A percentile compares a stretch with the other conserved stretches of the same genome.
Conservation (phyloP, 1,140 invertebrate species). For the Fopius arisanus region DNA sequence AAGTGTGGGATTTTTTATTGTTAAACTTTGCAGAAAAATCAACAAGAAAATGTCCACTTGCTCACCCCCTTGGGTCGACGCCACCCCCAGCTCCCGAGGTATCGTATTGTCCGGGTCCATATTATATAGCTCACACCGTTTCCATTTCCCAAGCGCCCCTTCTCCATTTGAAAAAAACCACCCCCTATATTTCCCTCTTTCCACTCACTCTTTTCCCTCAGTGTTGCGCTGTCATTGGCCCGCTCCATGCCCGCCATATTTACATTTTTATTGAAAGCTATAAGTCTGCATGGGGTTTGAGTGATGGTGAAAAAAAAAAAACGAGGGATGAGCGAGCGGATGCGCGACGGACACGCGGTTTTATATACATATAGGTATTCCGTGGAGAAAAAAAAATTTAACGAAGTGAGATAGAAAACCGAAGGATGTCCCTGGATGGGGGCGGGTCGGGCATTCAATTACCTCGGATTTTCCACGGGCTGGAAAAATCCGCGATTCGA, state of each 20-base stretch:
- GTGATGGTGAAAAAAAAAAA: slow-evolving; percentile 54
- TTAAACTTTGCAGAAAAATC: background rate
- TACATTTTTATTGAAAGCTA: slow-evolving; percentile 67
- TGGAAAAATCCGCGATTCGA: slow-evolving; percentile 55
- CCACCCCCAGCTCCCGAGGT: background rate
- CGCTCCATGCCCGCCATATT: slow-evolving; percentile 63
- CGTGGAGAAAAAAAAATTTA: slow-evolving; percentile 8
- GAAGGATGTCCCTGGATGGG: slow-evolving; percentile 8
- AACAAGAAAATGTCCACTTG: background rate
- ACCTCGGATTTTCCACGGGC: slow-evolving; percentile 62
- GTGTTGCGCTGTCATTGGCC: slow-evolving; percentile 65
- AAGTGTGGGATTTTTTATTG: too few relatives aligned
- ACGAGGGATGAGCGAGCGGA: slow-evolving; percentile 39
- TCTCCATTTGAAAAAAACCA: slow-evolving; percentile 29
- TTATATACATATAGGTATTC: slow-evolving; percentile 16
- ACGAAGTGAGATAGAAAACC: slow-evolving; percentile 14
- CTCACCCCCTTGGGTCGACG: background rate
- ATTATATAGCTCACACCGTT: slow-evolving; percentile 23
- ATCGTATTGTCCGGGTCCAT: background rate
- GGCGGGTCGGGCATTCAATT: slow-evolving; percentile 58
- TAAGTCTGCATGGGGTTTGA: slow-evolving; percentile 57
- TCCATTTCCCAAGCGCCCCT: slow-evolving; percentile 36
- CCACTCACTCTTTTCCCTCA: slow-evolving; percentile 42
- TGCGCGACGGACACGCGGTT: slow-evolving; percentile 27
- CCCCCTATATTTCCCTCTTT: slow-evolving; percentile 18